These are phyloP conservation scores for Tholera decimalis DNA, from an alignment of 2,888 invertebrate species.

Conservation along the genomic window DNA sequence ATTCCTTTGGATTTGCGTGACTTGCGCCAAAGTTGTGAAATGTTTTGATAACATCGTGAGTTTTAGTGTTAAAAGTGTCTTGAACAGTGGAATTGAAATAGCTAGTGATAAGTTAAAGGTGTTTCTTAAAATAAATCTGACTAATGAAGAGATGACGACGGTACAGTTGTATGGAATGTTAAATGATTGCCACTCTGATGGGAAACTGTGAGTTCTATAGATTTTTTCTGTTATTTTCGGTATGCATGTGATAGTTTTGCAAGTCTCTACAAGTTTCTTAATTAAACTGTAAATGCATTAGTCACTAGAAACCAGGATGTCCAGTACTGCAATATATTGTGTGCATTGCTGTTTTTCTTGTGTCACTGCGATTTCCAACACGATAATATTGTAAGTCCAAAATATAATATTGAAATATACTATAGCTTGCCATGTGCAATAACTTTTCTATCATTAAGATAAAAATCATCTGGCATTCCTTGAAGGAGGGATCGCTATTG, in stretches of 20 bases:
- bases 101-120: slow-evolving; percentile 63
- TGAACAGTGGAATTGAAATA: slow-evolving; percentile 62
- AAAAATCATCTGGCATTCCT: neutral
- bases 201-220: slow-evolving; percentile 85
- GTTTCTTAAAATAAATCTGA: slow-evolving; percentile 76
- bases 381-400: slow-evolving; percentile 23
- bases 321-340: neutral
- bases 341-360: slow-evolving; percentile 26
- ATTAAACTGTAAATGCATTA: slow-evolving; percentile 23
- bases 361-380: slow-evolving; percentile 38
- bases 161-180: slow-evolving; percentile 76
- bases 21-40: neutral
- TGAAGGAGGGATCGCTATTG: neutral
- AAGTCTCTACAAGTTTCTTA: slow-evolving; percentile 13
- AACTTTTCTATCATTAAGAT: neutral
- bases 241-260: neutral
- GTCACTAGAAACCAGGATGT: slow-evolving; percentile 41
- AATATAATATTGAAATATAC: slow-evolving; percentile 25
- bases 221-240: neutral
- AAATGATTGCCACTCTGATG: slow-evolving; percentile 84
- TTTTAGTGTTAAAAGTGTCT: slow-evolving; percentile 42
- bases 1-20: slow-evolving; percentile 13
- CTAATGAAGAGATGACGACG: slow-evolving; percentile 85
- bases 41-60: neutral
- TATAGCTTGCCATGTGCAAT: neutral